A percentile compares a stretch with the other conserved stretches of the same genome.
Evolutionary conservation across 2,888 invertebrate species (phyloP).

Genomic region (Eremobia ochroleuca): DNA sequence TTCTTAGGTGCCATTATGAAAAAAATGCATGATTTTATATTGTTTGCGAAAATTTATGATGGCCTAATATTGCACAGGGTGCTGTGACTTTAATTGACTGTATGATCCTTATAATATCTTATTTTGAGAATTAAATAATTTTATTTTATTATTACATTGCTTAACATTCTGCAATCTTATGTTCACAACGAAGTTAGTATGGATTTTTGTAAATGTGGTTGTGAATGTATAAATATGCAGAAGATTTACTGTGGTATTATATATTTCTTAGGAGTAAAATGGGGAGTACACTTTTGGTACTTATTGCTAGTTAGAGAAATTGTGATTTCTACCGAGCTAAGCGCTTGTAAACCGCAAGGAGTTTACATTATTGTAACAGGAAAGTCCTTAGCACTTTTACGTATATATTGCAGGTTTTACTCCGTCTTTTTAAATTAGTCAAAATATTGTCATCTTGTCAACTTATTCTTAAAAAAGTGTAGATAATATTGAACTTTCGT

Average conservation of each 20-base stretch:
- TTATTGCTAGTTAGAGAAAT: slow-evolving; percentile 78
- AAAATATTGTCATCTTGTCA: slow-evolving; percentile 55
- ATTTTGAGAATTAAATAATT: slow-evolving; percentile 46
- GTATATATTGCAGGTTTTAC: slow-evolving; percentile 76
- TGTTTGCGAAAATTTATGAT: slow-evolving; percentile 60
- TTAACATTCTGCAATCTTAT: slow-evolving; percentile 67
- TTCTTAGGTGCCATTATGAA: slow-evolving; percentile 70
- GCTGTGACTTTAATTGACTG: slow-evolving; percentile 65
- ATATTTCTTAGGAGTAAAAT: slow-evolving; percentile 73
- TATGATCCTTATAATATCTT: slow-evolving; percentile 41
- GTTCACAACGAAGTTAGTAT: slow-evolving; percentile 76
- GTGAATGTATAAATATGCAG: slow-evolving; percentile 78
- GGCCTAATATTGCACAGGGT: slow-evolving; percentile 78
- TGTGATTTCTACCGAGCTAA: slow-evolving; percentile 77
- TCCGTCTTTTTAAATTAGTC: slow-evolving; percentile 75
- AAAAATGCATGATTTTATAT: slow-evolving; percentile 60
- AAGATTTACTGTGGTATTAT: slow-evolving; percentile 72
- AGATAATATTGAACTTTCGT: slow-evolving; percentile 53
- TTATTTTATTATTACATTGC: slow-evolving; percentile 42
- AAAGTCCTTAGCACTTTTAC: slow-evolving; percentile 65
- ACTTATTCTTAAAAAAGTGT: slow-evolving; percentile 55
- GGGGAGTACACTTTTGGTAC: slow-evolving; percentile 80
- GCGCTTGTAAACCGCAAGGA: slow-evolving; percentile 70
- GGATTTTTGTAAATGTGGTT: slow-evolving; percentile 78
- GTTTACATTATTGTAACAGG: slow-evolving; percentile 70